A percentile compares a stretch with the other conserved stretches of the same genome.
Conservation (phyloP, 2,113 vertebrate genomes). For the Machaerirhynchus nigripectus region DNA sequence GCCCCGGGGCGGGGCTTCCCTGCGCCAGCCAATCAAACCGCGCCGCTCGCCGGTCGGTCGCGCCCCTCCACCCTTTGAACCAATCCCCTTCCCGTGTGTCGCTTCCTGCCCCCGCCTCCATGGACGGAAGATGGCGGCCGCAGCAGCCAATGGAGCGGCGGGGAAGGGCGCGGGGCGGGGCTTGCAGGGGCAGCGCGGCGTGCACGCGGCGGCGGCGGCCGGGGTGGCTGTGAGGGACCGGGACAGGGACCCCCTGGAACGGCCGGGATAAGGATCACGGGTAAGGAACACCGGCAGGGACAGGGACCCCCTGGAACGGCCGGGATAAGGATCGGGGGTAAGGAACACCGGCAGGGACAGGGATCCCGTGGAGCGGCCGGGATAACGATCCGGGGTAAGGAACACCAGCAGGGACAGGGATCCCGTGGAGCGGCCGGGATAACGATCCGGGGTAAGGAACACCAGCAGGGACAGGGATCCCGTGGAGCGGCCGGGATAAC, state of each 20-base stretch:
- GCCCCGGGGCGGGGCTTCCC: neutral
- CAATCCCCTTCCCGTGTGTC: neutral
- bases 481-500: no score
- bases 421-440: neutral
- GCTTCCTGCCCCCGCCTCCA: neutral
- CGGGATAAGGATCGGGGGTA: neutral
- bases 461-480: neutral
- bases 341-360: neutral
- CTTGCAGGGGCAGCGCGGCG: neutral
- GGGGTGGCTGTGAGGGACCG: neutral
- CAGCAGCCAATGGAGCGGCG: neutral
- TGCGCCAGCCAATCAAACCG: neutral
- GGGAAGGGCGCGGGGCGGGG: neutral
- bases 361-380: no score
- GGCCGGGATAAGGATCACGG: neutral
- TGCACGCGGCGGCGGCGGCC: neutral
- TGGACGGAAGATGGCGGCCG: neutral
- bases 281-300: neutral
- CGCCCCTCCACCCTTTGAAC: accelerated
- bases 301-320: neutral
- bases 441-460: neutral
- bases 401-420: neutral
- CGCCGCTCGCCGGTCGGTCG: accelerated
- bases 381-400: no score
- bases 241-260: accelerated